Conservation (phyloP, 2,888 invertebrate species). For the Meteorus colon region DNA sequence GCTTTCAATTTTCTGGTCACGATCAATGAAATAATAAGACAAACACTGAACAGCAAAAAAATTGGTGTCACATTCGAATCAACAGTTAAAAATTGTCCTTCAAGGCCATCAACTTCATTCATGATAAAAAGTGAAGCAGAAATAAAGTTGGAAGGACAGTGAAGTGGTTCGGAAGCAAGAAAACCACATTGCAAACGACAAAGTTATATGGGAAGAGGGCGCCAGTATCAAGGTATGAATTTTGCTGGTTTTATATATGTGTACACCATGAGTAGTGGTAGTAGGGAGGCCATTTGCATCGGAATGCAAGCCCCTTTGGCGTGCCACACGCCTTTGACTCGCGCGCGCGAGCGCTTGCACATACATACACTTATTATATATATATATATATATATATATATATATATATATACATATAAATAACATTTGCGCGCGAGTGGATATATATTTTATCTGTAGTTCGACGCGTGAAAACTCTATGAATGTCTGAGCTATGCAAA, state of each 20-base stretch:
- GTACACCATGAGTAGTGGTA: neutral
- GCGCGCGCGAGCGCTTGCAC: constrained; percentile 43
- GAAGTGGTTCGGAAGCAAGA: constrained; percentile 35
- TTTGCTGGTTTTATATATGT: neutral
- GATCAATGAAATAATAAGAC: too few species aligned
- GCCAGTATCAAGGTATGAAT: constrained; percentile 30
- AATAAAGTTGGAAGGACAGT: neutral
- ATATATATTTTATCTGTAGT: constrained; percentile 30
- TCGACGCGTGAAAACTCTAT: constrained; percentile 27
- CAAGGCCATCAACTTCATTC: too few species aligned
- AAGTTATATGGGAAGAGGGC: constrained; percentile 37
- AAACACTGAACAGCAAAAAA: too few species aligned
- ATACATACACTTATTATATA: neutral
- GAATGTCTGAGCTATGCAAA: constrained; percentile 3
- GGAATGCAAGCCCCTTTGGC: constrained; percentile 62
- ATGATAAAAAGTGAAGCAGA: neutral
- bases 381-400: neutral
- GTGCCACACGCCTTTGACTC: constrained; percentile 45
- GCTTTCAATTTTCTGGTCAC: neutral
- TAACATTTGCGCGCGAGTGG: neutral
- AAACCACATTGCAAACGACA: constrained; percentile 23
- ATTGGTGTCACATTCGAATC: too few species aligned
- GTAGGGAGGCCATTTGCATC: constrained; percentile 62
- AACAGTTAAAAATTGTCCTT: too few species aligned
- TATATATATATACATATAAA: neutral